phyloP scores from a whole-genome alignment of 2,797 vertebrate genomes.

The Ceryle rudis region DNA sequence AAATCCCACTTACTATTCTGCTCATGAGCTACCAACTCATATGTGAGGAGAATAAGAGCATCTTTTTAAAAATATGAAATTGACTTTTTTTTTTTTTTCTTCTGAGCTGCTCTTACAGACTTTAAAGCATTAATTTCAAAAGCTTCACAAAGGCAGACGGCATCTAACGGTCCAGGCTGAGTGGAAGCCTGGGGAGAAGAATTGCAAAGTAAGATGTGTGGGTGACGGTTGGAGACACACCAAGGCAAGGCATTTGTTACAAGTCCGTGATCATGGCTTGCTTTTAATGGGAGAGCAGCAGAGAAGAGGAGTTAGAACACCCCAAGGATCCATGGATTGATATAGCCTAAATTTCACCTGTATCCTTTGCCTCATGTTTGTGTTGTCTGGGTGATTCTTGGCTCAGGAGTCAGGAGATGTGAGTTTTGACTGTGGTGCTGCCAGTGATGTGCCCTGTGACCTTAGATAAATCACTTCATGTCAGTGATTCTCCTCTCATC shows the following conservation, averaged over 20 bases:
- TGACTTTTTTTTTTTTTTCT: not conserved
- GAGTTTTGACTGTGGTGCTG: not conserved
- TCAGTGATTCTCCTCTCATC: not conserved
- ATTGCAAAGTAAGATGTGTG: not conserved
- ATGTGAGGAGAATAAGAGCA: not conserved
- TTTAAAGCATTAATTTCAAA: constrained; percentile 53
- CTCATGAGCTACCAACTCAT: not conserved
- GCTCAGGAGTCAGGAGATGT: not conserved
- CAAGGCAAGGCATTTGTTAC: not conserved
- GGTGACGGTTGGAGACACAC: not conserved
- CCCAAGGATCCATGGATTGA: not conserved
- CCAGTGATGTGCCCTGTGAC: not conserved
- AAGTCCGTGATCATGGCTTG: not conserved
- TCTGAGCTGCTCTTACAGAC: not conserved
- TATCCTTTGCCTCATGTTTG: not conserved
- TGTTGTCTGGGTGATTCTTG: not conserved
- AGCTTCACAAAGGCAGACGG: constrained; percentile 29
- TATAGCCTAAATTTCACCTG: not conserved
- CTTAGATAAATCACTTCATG: not conserved
- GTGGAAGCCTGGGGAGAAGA: constrained; percentile 7
- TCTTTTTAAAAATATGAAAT: constrained; percentile 36
- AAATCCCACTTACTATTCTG: constrained; percentile 26
- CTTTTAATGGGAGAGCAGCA: not conserved
- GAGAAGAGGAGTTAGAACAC: not conserved
- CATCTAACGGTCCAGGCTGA: not conserved